Conservation (phyloP, 2,113 vertebrate genomes). For the Anser brachyrhynchus region DNA sequence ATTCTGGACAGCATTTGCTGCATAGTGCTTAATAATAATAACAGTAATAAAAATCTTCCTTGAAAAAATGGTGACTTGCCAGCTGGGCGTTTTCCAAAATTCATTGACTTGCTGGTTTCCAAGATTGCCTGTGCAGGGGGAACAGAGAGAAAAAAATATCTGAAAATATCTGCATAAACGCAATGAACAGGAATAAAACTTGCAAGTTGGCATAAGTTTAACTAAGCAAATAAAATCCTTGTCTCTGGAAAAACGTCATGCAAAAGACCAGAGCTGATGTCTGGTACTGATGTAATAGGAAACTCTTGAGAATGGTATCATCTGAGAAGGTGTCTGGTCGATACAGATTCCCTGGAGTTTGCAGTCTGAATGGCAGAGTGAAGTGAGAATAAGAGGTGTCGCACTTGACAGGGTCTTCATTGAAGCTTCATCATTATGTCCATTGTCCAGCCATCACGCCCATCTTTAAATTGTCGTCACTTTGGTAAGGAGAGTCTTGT, state of each 20-base stretch:
- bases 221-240: not conserved
- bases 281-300: slow-evolving; percentile 15
- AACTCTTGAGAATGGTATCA: not conserved
- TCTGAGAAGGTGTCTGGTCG: not conserved
- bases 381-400: not conserved
- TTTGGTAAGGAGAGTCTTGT: not conserved
- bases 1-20: slow-evolving; percentile 34
- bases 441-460: not conserved
- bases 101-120: not conserved
- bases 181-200: not conserved
- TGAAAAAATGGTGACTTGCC: slow-evolving; percentile 37
- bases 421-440: not conserved
- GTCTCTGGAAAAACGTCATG: not conserved
- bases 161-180: not conserved
- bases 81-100: slow-evolving; percentile 21
- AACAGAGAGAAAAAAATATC: not conserved
- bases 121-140: not conserved
- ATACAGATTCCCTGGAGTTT: not conserved
- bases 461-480: not conserved
- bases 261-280: not conserved
- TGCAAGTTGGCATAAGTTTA: not conserved
- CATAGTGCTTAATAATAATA: slow-evolving; percentile 1
- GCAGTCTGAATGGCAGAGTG: not conserved
- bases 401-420: not conserved
- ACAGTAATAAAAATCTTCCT: slow-evolving; percentile 33